Conservation (phyloP, 2,888 invertebrate genomes). For the Heliconius ethilla region DNA sequence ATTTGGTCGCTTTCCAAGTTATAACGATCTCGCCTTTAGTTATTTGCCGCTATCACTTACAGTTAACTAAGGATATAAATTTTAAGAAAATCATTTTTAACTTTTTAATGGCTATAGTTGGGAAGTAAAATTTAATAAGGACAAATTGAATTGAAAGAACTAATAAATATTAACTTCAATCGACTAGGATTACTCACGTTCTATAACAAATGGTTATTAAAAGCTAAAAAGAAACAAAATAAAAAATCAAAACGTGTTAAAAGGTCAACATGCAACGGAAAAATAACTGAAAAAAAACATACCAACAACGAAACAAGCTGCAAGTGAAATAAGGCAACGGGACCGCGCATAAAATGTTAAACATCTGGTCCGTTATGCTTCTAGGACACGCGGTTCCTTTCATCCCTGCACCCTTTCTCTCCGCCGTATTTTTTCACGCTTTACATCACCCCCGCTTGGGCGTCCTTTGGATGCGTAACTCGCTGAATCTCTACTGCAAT, state of each 20-base stretch:
- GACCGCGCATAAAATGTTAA: conserved; percentile 62
- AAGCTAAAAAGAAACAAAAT: background rate
- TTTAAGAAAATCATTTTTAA: conserved; percentile 7
- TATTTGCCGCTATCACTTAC: conserved; percentile 30
- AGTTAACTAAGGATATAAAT: conserved; percentile 29
- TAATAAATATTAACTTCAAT: background rate
- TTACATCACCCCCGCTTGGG: conserved; percentile 35
- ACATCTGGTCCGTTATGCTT: conserved; percentile 59
- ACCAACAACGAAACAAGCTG: conserved; percentile 34
- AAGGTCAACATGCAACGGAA: conserved; percentile 20
- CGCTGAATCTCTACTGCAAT: conserved; percentile 36
- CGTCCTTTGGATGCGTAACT: conserved; percentile 36
- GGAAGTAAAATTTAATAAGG: background rate
- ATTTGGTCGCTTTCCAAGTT: conserved; percentile 33
- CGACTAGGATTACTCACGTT: background rate
- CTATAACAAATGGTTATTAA: background rate
- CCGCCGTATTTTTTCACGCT: conserved; percentile 56
- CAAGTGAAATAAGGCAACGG: conserved; percentile 45
- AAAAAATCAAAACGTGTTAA: conserved; percentile 23
- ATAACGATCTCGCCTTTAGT: conserved; percentile 26
- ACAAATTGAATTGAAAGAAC: background rate
- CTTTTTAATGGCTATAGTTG: background rate
- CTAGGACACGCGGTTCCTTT: conserved; percentile 62
- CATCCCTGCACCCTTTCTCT: conserved; percentile 56
- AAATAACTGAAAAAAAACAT: conserved; percentile 31